These are phyloP conservation scores for Chouioia cunea DNA, from an alignment of 2,888 invertebrate genomes.

Conservation along the genomic window DNA sequence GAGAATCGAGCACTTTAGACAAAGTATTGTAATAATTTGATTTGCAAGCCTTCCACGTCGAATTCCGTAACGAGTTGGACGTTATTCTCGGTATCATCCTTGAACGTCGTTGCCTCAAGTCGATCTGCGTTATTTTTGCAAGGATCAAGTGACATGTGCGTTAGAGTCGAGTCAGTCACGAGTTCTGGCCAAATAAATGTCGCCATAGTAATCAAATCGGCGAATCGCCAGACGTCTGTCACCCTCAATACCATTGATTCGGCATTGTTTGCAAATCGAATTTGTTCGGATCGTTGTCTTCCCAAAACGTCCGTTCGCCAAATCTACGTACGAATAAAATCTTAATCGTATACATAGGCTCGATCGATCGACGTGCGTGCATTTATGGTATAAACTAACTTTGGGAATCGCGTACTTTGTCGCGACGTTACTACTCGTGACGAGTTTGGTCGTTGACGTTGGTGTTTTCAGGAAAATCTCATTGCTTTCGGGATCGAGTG, in stretches of 20 bases:
- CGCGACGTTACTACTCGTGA: constrained; percentile 7
- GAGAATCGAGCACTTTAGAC: not conserved
- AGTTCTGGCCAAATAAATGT: constrained; percentile 10
- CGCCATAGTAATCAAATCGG: constrained; percentile 18
- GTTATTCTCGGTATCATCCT: not conserved
- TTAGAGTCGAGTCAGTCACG: not conserved
- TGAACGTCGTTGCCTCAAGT: constrained; percentile 11
- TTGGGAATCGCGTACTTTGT: constrained; percentile 9
- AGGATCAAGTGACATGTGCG: constrained; percentile 19
- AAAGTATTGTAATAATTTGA: constrained; percentile 6
- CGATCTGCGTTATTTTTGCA: not conserved
- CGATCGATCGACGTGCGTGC: too few species aligned
- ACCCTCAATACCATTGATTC: constrained; percentile 60
- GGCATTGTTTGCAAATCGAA: constrained; percentile 70
- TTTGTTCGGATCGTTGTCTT: constrained; percentile 61
- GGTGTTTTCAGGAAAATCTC: constrained; percentile 69
- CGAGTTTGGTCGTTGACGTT: not conserved
- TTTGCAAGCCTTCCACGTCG: constrained; percentile 6
- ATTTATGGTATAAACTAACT: too few species aligned
- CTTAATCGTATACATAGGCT: constrained; percentile 14
- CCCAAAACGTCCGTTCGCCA: constrained; percentile 72
- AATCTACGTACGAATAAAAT: constrained; percentile 66
- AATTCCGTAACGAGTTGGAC: not conserved
- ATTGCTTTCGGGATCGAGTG: constrained; percentile 73
- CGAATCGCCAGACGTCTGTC: constrained; percentile 49